phyloP scores from a whole-genome alignment of 2,888 invertebrate genomes.

The Myathropa florea region DNA sequence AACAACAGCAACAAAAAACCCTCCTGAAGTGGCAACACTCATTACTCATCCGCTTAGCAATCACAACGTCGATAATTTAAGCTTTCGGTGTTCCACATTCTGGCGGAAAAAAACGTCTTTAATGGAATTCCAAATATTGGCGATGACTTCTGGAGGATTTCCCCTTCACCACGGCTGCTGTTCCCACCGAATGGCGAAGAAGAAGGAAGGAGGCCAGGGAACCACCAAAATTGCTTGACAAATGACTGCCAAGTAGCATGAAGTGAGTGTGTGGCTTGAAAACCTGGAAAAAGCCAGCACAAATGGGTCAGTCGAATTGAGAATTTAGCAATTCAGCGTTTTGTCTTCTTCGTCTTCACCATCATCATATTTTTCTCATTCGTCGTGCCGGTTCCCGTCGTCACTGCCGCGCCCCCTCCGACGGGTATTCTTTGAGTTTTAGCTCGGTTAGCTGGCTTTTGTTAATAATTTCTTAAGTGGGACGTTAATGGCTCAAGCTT shows the following conservation, averaged over 20 bases:
- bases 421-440: neutral
- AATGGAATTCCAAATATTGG: slow-evolving; percentile 5
- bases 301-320: slow-evolving; percentile 59
- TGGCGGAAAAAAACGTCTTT: neutral
- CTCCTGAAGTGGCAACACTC: neutral
- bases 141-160: slow-evolving; percentile 1
- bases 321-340: slow-evolving; percentile 61
- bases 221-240: slow-evolving; percentile 1
- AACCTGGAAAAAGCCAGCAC: slow-evolving; percentile 23
- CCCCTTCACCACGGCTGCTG: neutral
- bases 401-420: neutral
- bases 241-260: neutral
- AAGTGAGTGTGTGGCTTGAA: slow-evolving; percentile 17
- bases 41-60: slow-evolving; percentile 12
- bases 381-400: neutral
- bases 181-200: neutral
- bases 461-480: slow-evolving; percentile 25
- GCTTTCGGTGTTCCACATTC: slow-evolving; percentile 39
- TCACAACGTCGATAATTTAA: slow-evolving; percentile 4
- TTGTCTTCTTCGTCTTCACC: slow-evolving; percentile 10
- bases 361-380: slow-evolving; percentile 9
- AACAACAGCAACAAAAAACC: neutral
- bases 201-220: neutral
- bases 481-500: slow-evolving; percentile 19
- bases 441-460: neutral